Evolutionary conservation across 1,140 invertebrate genomes (phyloP).

Genomic region (Lutraria rhynchaena): DNA sequence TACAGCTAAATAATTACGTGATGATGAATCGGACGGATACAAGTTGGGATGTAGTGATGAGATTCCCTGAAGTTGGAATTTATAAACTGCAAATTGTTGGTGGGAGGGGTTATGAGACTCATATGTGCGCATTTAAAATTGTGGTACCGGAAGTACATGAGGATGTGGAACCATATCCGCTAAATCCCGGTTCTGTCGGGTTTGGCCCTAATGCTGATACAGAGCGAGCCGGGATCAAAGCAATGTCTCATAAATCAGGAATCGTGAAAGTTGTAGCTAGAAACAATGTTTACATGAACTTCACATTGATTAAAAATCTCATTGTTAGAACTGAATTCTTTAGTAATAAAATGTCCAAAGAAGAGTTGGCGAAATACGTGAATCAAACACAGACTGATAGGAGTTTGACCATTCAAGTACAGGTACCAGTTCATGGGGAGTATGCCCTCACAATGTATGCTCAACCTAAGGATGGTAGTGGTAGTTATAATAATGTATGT

Average conservation of each 20-base stretch:
- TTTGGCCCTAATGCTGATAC: conserved; percentile 46
- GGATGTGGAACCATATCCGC: conserved; percentile 29
- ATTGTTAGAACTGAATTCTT: conserved; percentile 28
- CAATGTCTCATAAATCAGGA: conserved; percentile 33
- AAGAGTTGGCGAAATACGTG: conserved; percentile 39
- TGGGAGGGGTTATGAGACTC: conserved; percentile 27
- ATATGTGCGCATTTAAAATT: conserved; percentile 46
- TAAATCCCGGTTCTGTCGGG: conserved; percentile 45
- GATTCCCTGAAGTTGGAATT: conserved; percentile 49
- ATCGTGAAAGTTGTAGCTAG: conserved; percentile 31
- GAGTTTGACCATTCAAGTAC: conserved; percentile 23
- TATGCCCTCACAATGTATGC: conserved; percentile 44
- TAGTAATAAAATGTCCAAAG: conserved; percentile 30
- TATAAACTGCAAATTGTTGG: conserved; percentile 40
- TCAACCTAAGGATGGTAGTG: conserved; percentile 25
- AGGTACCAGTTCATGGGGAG: conserved; percentile 52
- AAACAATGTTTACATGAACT: conserved; percentile 18
- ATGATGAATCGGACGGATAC: conserved; percentile 19
- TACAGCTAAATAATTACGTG: conserved; percentile 50
- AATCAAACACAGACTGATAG: conserved; percentile 9
- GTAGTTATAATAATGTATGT: conserved; percentile 35
- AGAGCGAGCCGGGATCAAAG: conserved; percentile 42
- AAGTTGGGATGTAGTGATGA: conserved; percentile 27
- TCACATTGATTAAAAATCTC: conserved; percentile 27
- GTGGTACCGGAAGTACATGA: conserved; percentile 19